Base-by-base conservation (phyloP, 1,140 invertebrate species). In the Arion vulgaris region DNA sequence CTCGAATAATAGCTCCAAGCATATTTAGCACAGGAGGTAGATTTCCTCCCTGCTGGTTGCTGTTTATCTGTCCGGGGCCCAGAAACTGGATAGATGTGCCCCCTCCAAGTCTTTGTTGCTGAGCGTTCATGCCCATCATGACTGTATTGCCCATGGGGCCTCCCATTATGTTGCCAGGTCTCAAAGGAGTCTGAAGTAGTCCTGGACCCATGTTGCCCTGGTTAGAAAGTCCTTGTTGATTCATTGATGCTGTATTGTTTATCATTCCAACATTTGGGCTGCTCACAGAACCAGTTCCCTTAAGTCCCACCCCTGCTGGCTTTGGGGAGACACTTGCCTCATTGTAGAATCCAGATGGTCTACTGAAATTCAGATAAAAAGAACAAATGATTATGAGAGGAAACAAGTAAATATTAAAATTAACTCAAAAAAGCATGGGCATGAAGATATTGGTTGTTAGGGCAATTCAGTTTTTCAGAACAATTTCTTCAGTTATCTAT, bases 271-370 rank as follows among this genome's bases (percentile, higher is more conserved):
- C 41, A 28, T 69, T 71, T 34, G 62, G 39, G 39, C 41, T 73
- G 71, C 28, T 73, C 34, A 19, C 72, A 45, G 80, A 39, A 28
- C 45, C 45, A 49, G 13, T 51, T 9, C 26, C 1, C 11, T 72
- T 72, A 41, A 19, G 36, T 2, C 53, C 77, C 62, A n/a, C n/a
- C 41, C 77, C 77, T n/a, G n/a, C n/a, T 32, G 81, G 57, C 15
- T 66, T 75, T n/a, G 72, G 73, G 26, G 73, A 82, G 13, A 34
- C 26, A n/a, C 57, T 77, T 73, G 81, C 36, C 51, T 90, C 88
- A 80, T 83, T 84, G 79, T 88, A 89, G 68, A 88, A 88, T 38
- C 89, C 88, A 41, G 83, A 75, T 45, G 86, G 87, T 49, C 89
- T 90, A 81, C 36, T 87, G 74, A 81, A 19, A 68, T 77, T 23